Evolutionary conservation across 2,888 invertebrate genomes (phyloP).

Genomic region (Azorinus chamasolen): DNA sequence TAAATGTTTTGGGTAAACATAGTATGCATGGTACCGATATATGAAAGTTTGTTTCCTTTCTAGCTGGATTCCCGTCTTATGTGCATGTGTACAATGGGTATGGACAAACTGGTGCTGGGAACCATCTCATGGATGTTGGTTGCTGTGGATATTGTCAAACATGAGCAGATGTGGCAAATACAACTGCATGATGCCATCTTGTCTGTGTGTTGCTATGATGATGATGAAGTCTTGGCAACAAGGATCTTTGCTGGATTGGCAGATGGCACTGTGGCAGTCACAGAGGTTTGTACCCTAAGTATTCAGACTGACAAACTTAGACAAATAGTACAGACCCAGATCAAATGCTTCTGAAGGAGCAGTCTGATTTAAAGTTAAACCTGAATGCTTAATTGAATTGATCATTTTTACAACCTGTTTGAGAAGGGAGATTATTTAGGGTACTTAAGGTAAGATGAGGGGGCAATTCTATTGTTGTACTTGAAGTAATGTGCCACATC

Average conservation of each 20-base stretch:
- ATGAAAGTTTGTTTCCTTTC: slow-evolving; percentile 25
- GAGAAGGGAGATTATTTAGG: no score
- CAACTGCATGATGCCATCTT: slow-evolving; percentile 87
- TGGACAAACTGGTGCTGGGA: slow-evolving; percentile 86
- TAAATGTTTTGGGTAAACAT: no score
- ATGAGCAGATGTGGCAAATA: slow-evolving; percentile 67
- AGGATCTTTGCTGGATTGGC: slow-evolving; percentile 87
- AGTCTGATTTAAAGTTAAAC: no score
- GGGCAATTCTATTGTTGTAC: no score
- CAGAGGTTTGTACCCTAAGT: slow-evolving; percentile 84
- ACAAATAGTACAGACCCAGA: no score
- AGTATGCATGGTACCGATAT: no score
- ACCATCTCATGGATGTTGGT: slow-evolving; percentile 87
- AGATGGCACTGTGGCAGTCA: slow-evolving; percentile 87
- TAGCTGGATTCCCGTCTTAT: slow-evolving; percentile 87
- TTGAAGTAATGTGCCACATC: no score
- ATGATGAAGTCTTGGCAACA: slow-evolving; percentile 74
- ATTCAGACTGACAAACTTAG: no score
- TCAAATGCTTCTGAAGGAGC: no score
- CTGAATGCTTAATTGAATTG: no score
- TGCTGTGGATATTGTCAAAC: slow-evolving; percentile 74
- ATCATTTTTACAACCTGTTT: no score
- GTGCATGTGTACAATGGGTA: slow-evolving; percentile 85
- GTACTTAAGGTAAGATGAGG: no score
- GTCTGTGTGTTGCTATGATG: slow-evolving; percentile 84